Evolutionary conservation across 2,113 vertebrate genomes (phyloP).

Genomic region (Hystrix brachyura): DNA sequence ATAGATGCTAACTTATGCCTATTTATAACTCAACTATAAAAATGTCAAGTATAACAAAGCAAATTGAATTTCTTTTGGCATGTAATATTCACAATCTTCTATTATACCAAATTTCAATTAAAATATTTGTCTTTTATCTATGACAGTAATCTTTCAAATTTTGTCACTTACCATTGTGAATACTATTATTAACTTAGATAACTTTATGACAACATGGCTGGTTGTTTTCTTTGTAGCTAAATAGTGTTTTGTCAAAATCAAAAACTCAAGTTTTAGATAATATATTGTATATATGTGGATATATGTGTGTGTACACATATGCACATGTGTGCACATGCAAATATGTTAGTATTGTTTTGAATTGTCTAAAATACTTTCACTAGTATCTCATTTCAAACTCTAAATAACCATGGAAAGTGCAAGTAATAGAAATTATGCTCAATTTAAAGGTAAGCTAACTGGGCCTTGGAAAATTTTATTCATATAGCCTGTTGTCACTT

Average conservation of each 20-base stretch:
- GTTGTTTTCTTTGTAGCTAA: slow-evolving; percentile 48
- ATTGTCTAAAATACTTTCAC: slow-evolving; percentile 6
- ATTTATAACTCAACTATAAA: slow-evolving; percentile 62
- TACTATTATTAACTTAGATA: slow-evolving; percentile 31
- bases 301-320: neutral
- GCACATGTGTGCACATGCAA: neutral
- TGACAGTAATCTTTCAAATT: slow-evolving; percentile 56
- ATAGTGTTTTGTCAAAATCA: slow-evolving; percentile 47
- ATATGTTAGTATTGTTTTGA: neutral
- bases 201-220: slow-evolving; percentile 22
- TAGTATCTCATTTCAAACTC: slow-evolving; percentile 22
- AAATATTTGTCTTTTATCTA: slow-evolving; percentile 59
- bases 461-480: slow-evolving; percentile 40
- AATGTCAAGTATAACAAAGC: slow-evolving; percentile 62
- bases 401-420: neutral
- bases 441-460: slow-evolving; percentile 30
- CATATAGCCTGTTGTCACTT: neutral
- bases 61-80: slow-evolving; percentile 66
- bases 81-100: slow-evolving; percentile 58
- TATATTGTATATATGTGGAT: neutral
- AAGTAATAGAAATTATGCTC: slow-evolving; percentile 9
- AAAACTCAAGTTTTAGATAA: slow-evolving; percentile 44
- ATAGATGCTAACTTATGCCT: slow-evolving; percentile 67
- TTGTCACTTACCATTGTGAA: slow-evolving; percentile 36
- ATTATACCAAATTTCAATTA: slow-evolving; percentile 16